Percentiles rank a stretch among this genome's conserved stretches.
Evolutionary conservation across 1,140 invertebrate genomes (phyloP).

Genomic region (Carposina sasakii): DNA sequence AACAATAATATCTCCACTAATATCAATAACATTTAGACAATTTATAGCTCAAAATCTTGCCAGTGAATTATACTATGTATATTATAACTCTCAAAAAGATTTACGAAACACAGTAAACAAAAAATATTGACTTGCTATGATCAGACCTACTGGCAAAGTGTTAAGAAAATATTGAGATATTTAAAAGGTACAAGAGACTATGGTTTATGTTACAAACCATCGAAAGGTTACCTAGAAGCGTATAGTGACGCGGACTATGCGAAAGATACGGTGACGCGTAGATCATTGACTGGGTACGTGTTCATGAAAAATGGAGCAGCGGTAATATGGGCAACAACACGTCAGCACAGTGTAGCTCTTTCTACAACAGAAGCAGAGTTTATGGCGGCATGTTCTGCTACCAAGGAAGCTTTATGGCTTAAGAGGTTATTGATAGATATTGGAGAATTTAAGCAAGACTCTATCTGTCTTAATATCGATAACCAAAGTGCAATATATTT

Average conservation of each 20-base stretch:
- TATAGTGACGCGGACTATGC: conserved; percentile 27
- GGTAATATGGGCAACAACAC: conserved; percentile 52
- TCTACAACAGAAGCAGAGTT: conserved; percentile 59
- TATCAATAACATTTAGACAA: too few species aligned
- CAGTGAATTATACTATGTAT: too few species aligned
- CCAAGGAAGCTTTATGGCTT: conserved; percentile 24
- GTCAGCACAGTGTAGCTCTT: conserved; percentile 59
- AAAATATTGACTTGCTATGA: too few species aligned
- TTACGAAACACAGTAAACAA: too few species aligned
- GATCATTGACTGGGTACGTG: conserved; percentile 45
- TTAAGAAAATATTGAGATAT: conserved; percentile 41
- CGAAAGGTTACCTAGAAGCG: conserved; percentile 21
- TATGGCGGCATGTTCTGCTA: conserved; percentile 15
- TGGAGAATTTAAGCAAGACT: conserved; percentile 23
- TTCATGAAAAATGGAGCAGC: conserved; percentile 32
- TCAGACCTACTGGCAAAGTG: conserved; percentile 32
- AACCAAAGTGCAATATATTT: conserved; percentile 30
- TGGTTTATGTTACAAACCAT: conserved; percentile 28
- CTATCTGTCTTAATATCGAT: conserved; percentile 24
- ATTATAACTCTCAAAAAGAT: too few species aligned
- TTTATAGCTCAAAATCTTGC: too few species aligned
- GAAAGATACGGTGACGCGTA: conserved; percentile 32
- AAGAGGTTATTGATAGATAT: conserved; percentile 31
- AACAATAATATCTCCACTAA: too few species aligned
- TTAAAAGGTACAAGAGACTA: conserved; percentile 30